Evolutionary conservation across 2,888 invertebrate genomes (phyloP), one percentile per base, ranked within the genome.

Genomic region (Linnaemya vulpina): DNA sequence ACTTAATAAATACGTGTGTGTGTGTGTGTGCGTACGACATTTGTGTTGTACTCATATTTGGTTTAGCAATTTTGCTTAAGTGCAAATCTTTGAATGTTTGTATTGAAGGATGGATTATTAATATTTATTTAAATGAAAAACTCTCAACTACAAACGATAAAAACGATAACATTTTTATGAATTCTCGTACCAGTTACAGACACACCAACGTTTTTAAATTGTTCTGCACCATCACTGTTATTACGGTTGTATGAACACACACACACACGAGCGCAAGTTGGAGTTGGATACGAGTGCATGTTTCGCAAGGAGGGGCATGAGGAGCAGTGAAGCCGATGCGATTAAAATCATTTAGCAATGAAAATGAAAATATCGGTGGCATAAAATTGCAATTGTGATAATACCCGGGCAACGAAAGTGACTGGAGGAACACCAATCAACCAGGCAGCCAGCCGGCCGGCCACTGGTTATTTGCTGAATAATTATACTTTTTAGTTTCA

Each of bases 391-490:
- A 58, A 38, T 62, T 30, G 68, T 22, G 58, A 40, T 43, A 65
- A 53, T 38, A 53, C n/a, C 46, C n/a, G 5, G 13, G 25, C 30
- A 62, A 25, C 30, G 13, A 43, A 40, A 73, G 53, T 53, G 53
- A 76, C 65, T 80, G 62, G 40, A 70, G 62, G 40, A 70, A 55
- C 68, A 35, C 40, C 70, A 68, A 40, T n/a, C 11, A 77, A 8
- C 63, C 67, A n/a, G 22, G 13, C 46, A 38, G 38, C 25, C 22
- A 49, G 10, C 8, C 25, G 9, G 15, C 46, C 53, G 73, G 73
- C 73, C 76, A 73, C 43, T 55, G 67, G 80, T 76, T 84, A 80
- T 74, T 74, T 70, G 80, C 58, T 22, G 80, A 73, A 73, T 84
- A 81, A 84, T 81, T 84, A 84, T 58, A 71, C 17, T 68, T 81